Percentiles rank a stretch among this genome's conserved stretches.
Evolutionary conservation across 2,888 invertebrate species (phyloP).

Genomic region (Plebejus argus): DNA sequence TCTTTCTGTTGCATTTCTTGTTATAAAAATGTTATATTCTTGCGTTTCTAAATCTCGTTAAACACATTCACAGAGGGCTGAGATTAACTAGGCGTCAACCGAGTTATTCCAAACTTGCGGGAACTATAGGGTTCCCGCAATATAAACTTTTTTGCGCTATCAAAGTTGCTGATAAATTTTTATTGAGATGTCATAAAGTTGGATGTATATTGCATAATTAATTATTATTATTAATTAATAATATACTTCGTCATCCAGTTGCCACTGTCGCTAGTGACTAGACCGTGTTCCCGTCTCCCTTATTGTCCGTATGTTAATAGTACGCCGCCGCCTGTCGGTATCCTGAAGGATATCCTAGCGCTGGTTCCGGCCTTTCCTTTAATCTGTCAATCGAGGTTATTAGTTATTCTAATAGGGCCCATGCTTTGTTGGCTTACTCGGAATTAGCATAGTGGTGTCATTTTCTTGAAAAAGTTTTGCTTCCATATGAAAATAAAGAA

Average conservation of each 20-base stretch:
- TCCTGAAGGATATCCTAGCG: conserved; percentile 8
- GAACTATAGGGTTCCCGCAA: too few relatives aligned
- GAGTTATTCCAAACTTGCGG: too few relatives aligned
- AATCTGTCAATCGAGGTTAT: neutral
- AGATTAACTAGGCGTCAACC: too few relatives aligned
- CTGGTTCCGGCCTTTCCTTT: neutral
- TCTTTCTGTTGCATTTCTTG: neutral
- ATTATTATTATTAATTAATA: too few relatives aligned
- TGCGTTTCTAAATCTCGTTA: too few relatives aligned
- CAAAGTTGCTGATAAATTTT: too few relatives aligned
- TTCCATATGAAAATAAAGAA: too few relatives aligned
- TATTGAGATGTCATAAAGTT: too few relatives aligned
- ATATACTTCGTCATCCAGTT: neutral
- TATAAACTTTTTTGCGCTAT: too few relatives aligned
- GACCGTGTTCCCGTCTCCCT: neutral
- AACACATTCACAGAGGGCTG: too few relatives aligned
- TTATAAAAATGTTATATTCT: too few relatives aligned
- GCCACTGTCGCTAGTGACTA: neutral
- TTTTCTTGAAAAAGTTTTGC: neutral
- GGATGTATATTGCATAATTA: too few relatives aligned
- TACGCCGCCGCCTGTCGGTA: neutral
- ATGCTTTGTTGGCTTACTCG: neutral
- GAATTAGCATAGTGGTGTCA: neutral
- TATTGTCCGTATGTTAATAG: neutral
- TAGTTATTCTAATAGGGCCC: neutral